Evolutionary conservation across 1,140 invertebrate species (phyloP), one percentile per base, ranked within the genome.

Genomic region (Drosophila ambigua): DNA sequence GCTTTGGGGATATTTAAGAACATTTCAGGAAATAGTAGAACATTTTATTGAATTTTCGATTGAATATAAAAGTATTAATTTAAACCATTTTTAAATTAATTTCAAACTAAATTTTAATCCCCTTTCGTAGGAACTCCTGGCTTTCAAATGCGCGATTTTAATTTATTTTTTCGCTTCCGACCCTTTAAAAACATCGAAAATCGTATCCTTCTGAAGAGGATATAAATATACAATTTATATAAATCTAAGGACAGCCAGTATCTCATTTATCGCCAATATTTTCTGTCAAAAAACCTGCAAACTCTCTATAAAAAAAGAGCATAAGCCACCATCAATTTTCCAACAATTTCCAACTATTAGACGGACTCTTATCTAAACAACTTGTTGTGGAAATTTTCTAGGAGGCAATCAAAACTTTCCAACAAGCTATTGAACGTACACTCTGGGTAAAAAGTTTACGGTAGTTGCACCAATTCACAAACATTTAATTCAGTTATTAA

Each of bases 401-500:
- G 35, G 4, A 57, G 31, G 24, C 71, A 74, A 74, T 74, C 72
- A 58, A 55, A 74, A 74, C 52, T 74, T 74, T 62, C 51, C 39
- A 44, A 44, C 57, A 63, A 72, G 39, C 62, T 64, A 64, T 67
- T 64, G 64, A 63, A 49, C 48, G 28, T 50, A 51, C 48, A 64
- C 61, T 11, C 11, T 4, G 35, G 11, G 11, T 3, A 8, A 64
- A 67, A 64, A 67, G 28, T 52, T 44, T 41, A 39, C 57, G 35
- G 53, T 67, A 67, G 61, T 53, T 67, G 61, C 31, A 15, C 35
- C 26, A 39, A 53, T 31, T 68, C 15, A 13, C 65, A 49, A 69
- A 26, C 52, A 69, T 69, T 69, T 69, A 50, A 71, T 69, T 69
- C 52, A 68, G 65, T 69, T 74, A 75, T 75, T 75, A 75, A 75